A percentile compares a stretch with the other conserved stretches of the same genome.
These are phyloP conservation scores for Tenthredo scrophulariae DNA, from an alignment of 2,888 invertebrate species.

Conservation along the genomic window DNA sequence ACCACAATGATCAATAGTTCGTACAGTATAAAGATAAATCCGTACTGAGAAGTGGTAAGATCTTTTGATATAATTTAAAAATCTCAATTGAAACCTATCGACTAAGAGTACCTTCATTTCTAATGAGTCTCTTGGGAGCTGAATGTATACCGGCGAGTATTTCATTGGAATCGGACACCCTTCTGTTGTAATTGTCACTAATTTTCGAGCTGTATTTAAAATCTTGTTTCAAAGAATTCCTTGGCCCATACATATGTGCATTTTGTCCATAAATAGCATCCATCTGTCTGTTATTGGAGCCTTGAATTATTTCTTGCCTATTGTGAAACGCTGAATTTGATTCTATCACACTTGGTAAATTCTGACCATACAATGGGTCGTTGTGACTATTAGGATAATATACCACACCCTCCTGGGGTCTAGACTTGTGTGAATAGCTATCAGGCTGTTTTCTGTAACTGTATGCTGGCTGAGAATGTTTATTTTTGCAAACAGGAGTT, in stretches of 20 bases:
- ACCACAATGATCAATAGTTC: background rate
- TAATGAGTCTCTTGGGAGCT: slow-evolving; percentile 63
- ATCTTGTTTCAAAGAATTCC: slow-evolving; percentile 38
- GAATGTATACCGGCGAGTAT: slow-evolving; percentile 60
- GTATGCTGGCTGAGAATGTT: slow-evolving; percentile 28
- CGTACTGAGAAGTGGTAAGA: background rate
- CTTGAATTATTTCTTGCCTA: slow-evolving; percentile 33
- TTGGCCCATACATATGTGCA: slow-evolving; percentile 46
- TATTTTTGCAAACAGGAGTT: slow-evolving; percentile 25
- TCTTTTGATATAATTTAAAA: background rate
- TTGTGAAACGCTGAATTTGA: slow-evolving; percentile 43
- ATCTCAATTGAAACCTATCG: background rate
- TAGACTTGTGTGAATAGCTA: slow-evolving; percentile 51
- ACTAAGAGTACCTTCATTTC: slow-evolving; percentile 65
- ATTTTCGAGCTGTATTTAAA: slow-evolving; percentile 32
- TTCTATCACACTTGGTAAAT: slow-evolving; percentile 55
- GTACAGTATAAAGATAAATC: background rate
- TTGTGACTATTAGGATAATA: slow-evolving; percentile 59
- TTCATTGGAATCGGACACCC: slow-evolving; percentile 60
- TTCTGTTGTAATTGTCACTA: slow-evolving; percentile 60
- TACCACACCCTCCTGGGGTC: slow-evolving; percentile 59
- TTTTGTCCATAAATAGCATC: slow-evolving; percentile 53
- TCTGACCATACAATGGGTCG: slow-evolving; percentile 57
- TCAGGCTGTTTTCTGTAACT: slow-evolving; percentile 43
- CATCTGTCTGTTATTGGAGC: slow-evolving; percentile 49